Evolutionary conservation across 1,140 invertebrate genomes (phyloP).

Genomic region (Fopius arisanus): DNA sequence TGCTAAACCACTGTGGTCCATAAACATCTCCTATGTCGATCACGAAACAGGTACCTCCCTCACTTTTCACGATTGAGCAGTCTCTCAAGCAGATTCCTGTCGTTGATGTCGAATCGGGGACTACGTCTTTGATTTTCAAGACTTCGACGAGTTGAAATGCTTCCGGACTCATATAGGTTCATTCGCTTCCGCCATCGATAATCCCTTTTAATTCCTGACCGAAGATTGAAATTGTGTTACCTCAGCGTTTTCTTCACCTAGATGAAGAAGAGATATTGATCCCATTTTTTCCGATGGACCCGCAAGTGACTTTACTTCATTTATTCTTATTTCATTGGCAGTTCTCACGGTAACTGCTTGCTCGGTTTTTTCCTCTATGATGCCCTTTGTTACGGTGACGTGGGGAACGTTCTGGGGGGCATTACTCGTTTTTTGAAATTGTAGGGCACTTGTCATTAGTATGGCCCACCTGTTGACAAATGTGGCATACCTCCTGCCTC

Average conservation of each 20-base stretch:
- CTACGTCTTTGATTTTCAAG: constrained; percentile 16
- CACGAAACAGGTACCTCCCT: no score
- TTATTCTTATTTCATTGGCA: no score
- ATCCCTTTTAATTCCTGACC: constrained; percentile 25
- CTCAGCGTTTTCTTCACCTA: no score
- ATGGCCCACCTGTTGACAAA: constrained; percentile 20
- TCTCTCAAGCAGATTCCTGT: constrained; percentile 11
- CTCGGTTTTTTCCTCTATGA: neutral
- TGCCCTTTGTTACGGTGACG: neutral
- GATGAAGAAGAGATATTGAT: no score
- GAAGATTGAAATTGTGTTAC: constrained; percentile 29
- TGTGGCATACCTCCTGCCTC: neutral
- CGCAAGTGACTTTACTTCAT: no score
- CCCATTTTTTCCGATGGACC: no score
- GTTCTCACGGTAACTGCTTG: no score
- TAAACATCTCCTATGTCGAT: no score
- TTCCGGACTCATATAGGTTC: constrained; percentile 22
- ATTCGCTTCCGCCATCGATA: constrained; percentile 33
- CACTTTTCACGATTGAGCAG: no score
- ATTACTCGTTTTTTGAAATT: constrained; percentile 15
- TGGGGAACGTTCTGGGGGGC: constrained; percentile 14
- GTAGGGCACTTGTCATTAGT: constrained; percentile 19
- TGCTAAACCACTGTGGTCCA: no score
- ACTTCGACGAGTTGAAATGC: constrained; percentile 20
- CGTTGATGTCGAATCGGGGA: neutral